Evolutionary conservation across 1,140 invertebrate genomes (phyloP), one percentile per base, ranked within the genome.

Genomic region (Aphaenogaster floridana): DNA sequence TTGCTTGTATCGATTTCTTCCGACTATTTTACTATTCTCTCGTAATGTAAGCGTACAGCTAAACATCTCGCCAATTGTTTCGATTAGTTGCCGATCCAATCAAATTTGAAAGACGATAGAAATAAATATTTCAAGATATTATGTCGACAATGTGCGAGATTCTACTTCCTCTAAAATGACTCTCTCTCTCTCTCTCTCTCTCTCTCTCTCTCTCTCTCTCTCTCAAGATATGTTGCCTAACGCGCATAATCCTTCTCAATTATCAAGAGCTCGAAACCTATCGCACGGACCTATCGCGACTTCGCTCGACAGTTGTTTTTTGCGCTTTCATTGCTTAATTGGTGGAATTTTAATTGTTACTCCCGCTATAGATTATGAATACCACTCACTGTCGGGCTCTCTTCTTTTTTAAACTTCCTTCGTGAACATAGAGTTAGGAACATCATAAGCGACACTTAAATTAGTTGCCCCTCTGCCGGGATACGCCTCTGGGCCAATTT

Each of bases 211-310:
- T 28, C 28, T 28, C 28, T 28, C 28, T 28, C 28, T 28, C 28
- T 1, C 28, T 28, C 64, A 78, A 92, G 90, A 90, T 87, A 89
- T 93, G 91, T 92, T 93, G 92, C 84, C 79, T 78, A 91, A 45
- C 7, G 39, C 39, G 9, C 42, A 52, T n/a, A 17, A 50, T 42
- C 15, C 17, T 21, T 36, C 8, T 11, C 17, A 6, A 8, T 13
- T 13, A 50, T 36, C 21, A 64, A 42, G 0, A 9, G 17, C n/a
- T 2, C 7, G 39, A 79, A 50, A 80, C 3, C 48, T 39, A 52
- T 66, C 34, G 42, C 6, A 68, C 2, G 3, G 42, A 48, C 6
- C 28, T 28, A 28, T 28, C 28, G 39, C 34, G n/a, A 2, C 9
- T 59, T 72, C 8, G 52, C 21, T 54, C 39, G 13, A 59, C 34